A percentile compares a stretch with the other conserved stretches of the same genome.
These are phyloP conservation scores for Psilopsiagon aurifrons DNA, from an alignment of 2,113 vertebrate species.

Conservation along the genomic window DNA sequence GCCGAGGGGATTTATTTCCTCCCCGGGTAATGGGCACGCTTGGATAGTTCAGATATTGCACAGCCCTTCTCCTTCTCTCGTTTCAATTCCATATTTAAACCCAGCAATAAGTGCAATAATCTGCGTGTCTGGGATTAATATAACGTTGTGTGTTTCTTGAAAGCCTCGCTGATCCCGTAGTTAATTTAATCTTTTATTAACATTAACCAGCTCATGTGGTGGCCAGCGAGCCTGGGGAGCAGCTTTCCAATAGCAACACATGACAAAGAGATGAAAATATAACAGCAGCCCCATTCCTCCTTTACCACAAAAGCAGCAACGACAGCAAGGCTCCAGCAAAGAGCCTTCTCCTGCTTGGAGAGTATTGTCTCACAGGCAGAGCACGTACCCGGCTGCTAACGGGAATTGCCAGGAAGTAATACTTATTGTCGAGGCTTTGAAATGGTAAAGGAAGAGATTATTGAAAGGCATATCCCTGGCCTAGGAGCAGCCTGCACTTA, in stretches of 20 bases:
- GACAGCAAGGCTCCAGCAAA: not conserved
- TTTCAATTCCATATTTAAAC: not conserved
- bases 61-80: not conserved
- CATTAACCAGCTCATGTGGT: not conserved
- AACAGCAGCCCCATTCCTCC: not conserved
- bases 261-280: not conserved
- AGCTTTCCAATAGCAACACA: not conserved
- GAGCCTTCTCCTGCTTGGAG: not conserved
- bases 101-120: not conserved
- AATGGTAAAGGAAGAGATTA: not conserved
- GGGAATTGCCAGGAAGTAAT: not conserved
- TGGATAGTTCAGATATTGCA: not conserved
- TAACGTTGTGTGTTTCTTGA: constrained; percentile 21
- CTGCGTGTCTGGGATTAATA: constrained; percentile 32
- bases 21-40: not conserved
- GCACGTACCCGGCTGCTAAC: not conserved
- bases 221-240: not conserved
- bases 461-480: not conserved
- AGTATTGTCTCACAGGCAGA: not conserved
- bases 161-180: not conserved
- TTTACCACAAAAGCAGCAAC: not conserved
- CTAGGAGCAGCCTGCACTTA: not conserved
- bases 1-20: not conserved
- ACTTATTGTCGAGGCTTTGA: not conserved
- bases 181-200: constrained; percentile 27